Evolutionary conservation across 2,888 invertebrate species (phyloP).

Genomic region (Strigamia maritima): DNA sequence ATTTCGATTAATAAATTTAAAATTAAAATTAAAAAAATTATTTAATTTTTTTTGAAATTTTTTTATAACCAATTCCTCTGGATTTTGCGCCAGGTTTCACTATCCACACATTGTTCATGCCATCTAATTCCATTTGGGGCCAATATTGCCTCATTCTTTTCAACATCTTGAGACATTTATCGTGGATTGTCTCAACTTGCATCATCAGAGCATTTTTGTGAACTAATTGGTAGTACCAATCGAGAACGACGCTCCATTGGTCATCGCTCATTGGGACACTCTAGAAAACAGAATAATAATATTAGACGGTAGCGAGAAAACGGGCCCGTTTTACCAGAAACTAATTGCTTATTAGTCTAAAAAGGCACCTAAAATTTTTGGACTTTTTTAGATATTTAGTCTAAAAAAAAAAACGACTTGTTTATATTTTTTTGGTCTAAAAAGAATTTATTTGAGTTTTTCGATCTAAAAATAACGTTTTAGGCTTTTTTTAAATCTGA

Average conservation of each 20-base stretch:
- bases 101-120: conserved; percentile 86
- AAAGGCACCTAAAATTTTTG: no score
- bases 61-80: conserved; percentile 61
- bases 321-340: no score
- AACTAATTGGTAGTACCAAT: conserved; percentile 65
- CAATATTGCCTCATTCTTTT: conserved; percentile 67
- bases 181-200: conserved; percentile 47
- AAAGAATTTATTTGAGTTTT: no score
- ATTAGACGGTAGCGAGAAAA: no score
- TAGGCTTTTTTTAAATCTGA: no score
- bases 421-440: no score
- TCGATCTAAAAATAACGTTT: no score
- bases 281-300: neutral
- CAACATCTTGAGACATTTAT: conserved; percentile 62
- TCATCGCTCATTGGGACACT: conserved; percentile 47
- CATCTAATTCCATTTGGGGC: conserved; percentile 82
- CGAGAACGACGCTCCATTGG: conserved; percentile 84
- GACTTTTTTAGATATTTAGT: no score
- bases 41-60: no score
- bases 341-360: neutral
- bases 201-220: conserved; percentile 54
- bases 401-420: no score
- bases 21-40: neutral
- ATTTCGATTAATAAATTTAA: neutral
- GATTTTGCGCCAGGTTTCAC: conserved; percentile 92